Percentiles rank a stretch among this genome's conserved stretches.
These are phyloP conservation scores for Lathamus discolor DNA, from an alignment of 2,113 vertebrate genomes.

Conservation along the genomic window DNA sequence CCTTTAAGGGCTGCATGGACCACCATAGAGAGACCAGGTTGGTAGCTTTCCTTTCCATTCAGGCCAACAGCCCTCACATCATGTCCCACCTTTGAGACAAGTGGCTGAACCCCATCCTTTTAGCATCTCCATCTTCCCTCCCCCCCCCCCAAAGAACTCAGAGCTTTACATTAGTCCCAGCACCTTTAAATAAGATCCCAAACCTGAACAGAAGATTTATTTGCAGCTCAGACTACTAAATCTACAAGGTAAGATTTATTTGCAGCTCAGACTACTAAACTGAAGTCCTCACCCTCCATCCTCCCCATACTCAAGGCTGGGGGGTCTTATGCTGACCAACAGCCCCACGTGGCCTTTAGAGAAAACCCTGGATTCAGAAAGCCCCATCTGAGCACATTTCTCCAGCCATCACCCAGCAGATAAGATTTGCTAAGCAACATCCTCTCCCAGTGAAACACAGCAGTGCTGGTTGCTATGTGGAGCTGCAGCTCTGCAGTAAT, in stretches of 20 bases:
- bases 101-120: not conserved
- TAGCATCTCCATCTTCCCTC: not conserved
- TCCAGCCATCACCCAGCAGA: not conserved
- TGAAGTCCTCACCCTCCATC: not conserved
- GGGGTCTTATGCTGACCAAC: not conserved
- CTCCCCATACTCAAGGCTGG: not conserved
- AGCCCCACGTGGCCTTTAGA: not conserved
- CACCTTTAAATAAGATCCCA: not conserved
- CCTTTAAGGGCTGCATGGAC: not conserved
- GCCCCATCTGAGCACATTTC: not conserved
- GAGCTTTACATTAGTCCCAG: not conserved
- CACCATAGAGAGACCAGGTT: not conserved
- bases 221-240: not conserved
- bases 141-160: not conserved
- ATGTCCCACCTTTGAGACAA: rapidly evolving
- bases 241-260: not conserved
- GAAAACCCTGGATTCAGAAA: not conserved
- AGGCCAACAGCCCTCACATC: not conserved
- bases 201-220: not conserved
- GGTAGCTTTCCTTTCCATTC: not conserved
- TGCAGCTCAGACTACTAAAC: not conserved
- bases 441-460: not conserved
- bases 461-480: not conserved
- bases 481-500: not conserved
- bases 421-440: not conserved